Percentiles rank a stretch among this genome's conserved stretches.
Evolutionary conservation across 2,113 vertebrate species (phyloP).

Genomic region (Thunnus maccoyii): DNA sequence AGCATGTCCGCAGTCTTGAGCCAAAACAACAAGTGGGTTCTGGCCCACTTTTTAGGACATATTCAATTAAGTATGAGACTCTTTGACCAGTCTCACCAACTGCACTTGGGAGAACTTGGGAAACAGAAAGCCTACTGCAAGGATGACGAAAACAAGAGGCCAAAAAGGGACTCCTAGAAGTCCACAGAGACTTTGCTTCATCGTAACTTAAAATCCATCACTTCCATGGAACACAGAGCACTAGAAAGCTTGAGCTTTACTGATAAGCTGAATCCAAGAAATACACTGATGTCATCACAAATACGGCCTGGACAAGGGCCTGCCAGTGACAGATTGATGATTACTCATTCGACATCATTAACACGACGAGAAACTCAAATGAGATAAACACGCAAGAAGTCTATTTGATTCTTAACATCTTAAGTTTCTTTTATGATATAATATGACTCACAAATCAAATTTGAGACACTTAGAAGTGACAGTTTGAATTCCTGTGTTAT

Average conservation of each 20-base stretch:
- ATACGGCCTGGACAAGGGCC: constrained; percentile 45
- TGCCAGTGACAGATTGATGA: constrained; percentile 56
- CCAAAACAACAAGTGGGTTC: constrained; percentile 23
- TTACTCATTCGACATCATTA: constrained; percentile 61
- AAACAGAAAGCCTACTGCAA: constrained; percentile 42
- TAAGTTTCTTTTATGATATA: constrained; percentile 47
- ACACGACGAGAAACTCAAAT: constrained; percentile 40
- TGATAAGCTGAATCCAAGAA: constrained; percentile 77
- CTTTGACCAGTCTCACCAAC: constrained; percentile 1
- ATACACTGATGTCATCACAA: constrained; percentile 74
- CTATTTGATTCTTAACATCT: constrained; percentile 39
- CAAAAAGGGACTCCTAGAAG: constrained; percentile 64
- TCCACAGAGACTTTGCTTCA: constrained; percentile 53
- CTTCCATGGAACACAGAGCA: constrained; percentile 51
- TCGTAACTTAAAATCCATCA: constrained; percentile 66
- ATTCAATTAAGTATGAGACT: constrained; percentile 37
- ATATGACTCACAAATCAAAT: constrained; percentile 45
- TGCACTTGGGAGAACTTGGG: constrained; percentile 50
- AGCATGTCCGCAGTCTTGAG: constrained; percentile 1
- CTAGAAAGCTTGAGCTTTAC: constrained; percentile 49
- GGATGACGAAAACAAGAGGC: constrained; percentile 53
- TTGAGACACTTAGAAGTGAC: constrained; percentile 25
- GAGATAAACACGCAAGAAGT: constrained; percentile 55
- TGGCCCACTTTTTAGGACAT: constrained; percentile 44
- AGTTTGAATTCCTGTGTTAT: constrained; percentile 7